Evolutionary conservation across 2,113 vertebrate species (phyloP).

Genomic region (Dipodomys ordii): DNA sequence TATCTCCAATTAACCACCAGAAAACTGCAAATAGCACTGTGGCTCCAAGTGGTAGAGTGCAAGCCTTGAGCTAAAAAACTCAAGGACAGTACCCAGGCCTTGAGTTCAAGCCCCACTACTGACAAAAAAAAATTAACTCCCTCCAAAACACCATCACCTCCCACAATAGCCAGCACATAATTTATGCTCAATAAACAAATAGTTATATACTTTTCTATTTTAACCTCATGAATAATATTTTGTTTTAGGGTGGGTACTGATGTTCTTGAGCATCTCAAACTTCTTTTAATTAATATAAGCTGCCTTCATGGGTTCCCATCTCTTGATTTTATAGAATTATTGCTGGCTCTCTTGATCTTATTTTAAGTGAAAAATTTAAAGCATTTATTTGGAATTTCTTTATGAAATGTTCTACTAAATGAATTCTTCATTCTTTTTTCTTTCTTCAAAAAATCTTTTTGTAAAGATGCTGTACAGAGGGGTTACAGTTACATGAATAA

Average conservation of each 20-base stretch:
- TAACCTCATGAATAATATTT: background rate
- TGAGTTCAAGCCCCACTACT: no score
- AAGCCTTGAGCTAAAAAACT: no score
- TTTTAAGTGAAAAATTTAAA: background rate
- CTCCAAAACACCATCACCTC: background rate
- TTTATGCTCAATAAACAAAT: constrained; percentile 10
- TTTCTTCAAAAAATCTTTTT: no score
- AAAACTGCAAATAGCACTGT: no score
- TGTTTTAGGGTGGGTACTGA: background rate
- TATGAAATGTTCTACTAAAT: background rate
- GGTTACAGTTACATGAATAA: no score
- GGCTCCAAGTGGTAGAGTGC: no score
- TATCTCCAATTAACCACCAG: no score
- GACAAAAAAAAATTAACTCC: no score
- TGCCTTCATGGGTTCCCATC: background rate
- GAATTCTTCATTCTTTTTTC: background rate
- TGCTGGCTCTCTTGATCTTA: background rate
- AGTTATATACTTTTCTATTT: background rate
- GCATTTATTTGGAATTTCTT: background rate
- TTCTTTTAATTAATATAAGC: background rate
- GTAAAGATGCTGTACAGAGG: no score
- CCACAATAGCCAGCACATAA: background rate
- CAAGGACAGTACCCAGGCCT: no score
- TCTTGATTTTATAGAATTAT: no score
- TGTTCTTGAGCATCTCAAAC: background rate